A percentile compares a stretch with the other conserved stretches of the same genome.
These are phyloP conservation scores for Dynastes grantii DNA, from an alignment of 2,888 invertebrate genomes.

Conservation along the genomic window DNA sequence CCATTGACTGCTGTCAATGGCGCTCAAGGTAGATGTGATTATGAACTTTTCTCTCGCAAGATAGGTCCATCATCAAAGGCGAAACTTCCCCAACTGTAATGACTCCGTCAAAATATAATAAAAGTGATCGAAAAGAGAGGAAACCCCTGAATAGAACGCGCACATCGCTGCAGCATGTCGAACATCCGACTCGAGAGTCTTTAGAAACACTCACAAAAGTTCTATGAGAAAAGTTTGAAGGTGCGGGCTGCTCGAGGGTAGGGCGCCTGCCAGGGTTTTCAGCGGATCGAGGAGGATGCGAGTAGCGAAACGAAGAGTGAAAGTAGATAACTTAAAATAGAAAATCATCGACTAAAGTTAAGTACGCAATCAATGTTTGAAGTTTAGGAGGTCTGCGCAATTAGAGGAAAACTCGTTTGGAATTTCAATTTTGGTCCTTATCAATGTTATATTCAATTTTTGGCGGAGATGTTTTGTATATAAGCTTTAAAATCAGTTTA, in stretches of 20 bases:
- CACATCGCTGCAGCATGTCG: constrained; percentile 41
- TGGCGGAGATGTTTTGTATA: no score
- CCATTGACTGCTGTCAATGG: constrained; percentile 44
- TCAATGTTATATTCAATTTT: not conserved
- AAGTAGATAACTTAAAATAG: constrained; percentile 61
- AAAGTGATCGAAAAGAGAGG: constrained; percentile 43
- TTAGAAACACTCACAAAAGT: constrained; percentile 49
- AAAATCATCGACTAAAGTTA: constrained; percentile 58
- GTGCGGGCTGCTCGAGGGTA: constrained; percentile 5
- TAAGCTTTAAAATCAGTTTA: no score
- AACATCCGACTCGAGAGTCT: constrained; percentile 48
- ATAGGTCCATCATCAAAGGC: constrained; percentile 33
- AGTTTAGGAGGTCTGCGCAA: constrained; percentile 20
- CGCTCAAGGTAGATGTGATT: constrained; percentile 39
- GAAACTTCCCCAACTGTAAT: constrained; percentile 44
- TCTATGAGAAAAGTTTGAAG: constrained; percentile 52
- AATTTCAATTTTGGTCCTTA: constrained; percentile 10
- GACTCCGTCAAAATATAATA: constrained; percentile 47
- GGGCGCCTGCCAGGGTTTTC: not conserved
- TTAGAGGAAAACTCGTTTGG: constrained; percentile 6
- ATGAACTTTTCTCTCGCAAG: constrained; percentile 33
- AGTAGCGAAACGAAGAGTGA: constrained; percentile 47
- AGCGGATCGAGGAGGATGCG: constrained; percentile 7
- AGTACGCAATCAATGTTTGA: constrained; percentile 54
- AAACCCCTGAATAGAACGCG: constrained; percentile 24